Conservation (phyloP, 2,113 vertebrate species). For the Haemorhous mexicanus region DNA sequence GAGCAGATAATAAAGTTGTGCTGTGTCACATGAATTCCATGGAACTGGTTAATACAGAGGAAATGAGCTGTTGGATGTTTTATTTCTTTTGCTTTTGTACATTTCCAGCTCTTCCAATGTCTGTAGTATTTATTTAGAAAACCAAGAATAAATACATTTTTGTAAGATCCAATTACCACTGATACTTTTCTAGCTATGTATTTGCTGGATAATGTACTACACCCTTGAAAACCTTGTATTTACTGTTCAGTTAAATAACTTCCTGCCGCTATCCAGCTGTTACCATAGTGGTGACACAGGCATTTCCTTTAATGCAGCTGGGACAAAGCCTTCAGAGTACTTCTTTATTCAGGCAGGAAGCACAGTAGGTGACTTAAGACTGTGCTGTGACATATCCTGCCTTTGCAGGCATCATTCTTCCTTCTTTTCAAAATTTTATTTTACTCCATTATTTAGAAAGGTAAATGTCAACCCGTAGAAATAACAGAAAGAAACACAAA, state of each 20-base stretch:
- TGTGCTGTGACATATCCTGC: not conserved
- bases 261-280: conserved; percentile 3
- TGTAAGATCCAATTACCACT: not conserved
- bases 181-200: not conserved
- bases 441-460: not conserved
- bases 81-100: not conserved
- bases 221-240: not conserved
- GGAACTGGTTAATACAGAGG: not conserved
- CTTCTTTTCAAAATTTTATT: not conserved
- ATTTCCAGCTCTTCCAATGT: not conserved
- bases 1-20: not conserved
- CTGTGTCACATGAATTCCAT: not conserved
- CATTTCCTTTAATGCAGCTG: not conserved
- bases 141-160: not conserved
- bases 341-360: not conserved
- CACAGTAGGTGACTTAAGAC: not conserved
- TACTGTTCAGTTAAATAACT: not conserved
- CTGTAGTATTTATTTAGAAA: not conserved
- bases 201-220: not conserved
- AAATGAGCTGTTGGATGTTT: not conserved
- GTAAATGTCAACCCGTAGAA: not conserved
- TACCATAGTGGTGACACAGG: not conserved
- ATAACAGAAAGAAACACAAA: not conserved
- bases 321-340: not conserved
- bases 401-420: not conserved